Base-by-base conservation (phyloP, 1,140 invertebrate species). In the Drosophila paulistorum region DNA sequence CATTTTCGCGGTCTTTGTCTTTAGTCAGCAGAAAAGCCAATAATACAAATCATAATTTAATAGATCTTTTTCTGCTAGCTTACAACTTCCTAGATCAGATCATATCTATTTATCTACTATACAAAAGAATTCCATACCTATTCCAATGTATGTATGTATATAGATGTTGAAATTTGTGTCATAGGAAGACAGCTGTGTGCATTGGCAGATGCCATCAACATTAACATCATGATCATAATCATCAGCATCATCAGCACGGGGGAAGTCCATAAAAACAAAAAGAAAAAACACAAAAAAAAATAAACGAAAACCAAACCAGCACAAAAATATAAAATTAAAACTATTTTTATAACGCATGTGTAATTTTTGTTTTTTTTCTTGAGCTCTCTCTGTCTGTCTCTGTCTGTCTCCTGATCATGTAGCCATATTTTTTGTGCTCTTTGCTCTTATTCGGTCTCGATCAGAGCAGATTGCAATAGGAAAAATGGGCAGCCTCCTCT, bases 301-400 rank as follows among this genome's bases (percentile, higher is more conserved):
- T 23, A 51, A 51, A 51, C 45, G 45, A 51, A 51, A 81, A 87
- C 73, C 74, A 86, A 87, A 87, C 84, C 84, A 87, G 83, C 83
- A 83, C 83, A 89, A 73, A 89, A 77, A 78, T 87, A 87, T 87
- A 87, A 87, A 87, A 87, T 89, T 89, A 87, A 87, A 87, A 83
- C 83, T 87, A 87, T 87, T 87, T 87, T 89, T 72, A 71, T 77
- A 79, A 63, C 51, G 65, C 77, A 78, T 78, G 66, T 79, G 81
- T 82, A 79, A 74, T 75, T 75, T 67, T 48, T 48, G 35, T 37
- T 37, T 37, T 37, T 37, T 37, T 37, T 37, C 17, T 48, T 51
- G 45, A 51, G 9, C 45, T 51, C 45, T 51, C 45, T 51, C 45
- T 51, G 17, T 51, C 17, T 23, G 3, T 51, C 45, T 51, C 20